These are phyloP conservation scores for Drosophila tropicalis DNA, from an alignment of 1,140 invertebrate genomes.

Conservation along the genomic window DNA sequence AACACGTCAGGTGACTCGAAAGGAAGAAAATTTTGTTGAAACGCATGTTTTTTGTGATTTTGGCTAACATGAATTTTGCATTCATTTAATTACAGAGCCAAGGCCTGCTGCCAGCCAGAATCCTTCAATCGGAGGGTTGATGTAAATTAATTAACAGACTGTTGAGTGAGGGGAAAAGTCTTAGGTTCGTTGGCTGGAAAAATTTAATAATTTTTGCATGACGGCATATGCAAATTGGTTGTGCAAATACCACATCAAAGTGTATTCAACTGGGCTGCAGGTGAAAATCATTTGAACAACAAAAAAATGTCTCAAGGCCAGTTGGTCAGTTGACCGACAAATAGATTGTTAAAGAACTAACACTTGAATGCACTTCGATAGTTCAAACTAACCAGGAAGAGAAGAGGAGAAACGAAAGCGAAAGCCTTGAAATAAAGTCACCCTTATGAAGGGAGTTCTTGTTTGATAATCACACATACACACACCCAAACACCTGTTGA, in stretches of 20 bases:
- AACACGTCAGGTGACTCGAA: conserved; percentile 62
- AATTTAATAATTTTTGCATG: conserved; percentile 79
- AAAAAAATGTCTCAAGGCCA: conserved; percentile 57
- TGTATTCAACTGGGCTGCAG: conserved; percentile 54
- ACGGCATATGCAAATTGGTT: conserved; percentile 76
- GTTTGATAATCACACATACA: conserved; percentile 3
- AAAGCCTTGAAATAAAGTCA: background rate
- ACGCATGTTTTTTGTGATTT: conserved; percentile 73
- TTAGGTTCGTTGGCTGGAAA: conserved; percentile 27
- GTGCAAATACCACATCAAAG: conserved; percentile 58
- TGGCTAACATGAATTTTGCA: conserved; percentile 74
- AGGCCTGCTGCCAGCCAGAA: background rate
- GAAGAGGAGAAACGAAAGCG: conserved; percentile 5
- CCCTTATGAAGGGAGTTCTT: conserved; percentile 2
- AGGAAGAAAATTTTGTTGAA: conserved; percentile 66
- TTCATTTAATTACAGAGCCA: conserved; percentile 73
- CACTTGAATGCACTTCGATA: conserved; percentile 66
- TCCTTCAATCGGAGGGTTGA: background rate
- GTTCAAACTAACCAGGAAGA: conserved; percentile 13
- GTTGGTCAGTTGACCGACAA: conserved; percentile 60
- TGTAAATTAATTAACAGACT: conserved; percentile 70
- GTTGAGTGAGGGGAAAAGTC: background rate
- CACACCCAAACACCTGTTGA: conserved; percentile 56
- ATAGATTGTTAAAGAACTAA: conserved; percentile 65
- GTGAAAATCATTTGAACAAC: conserved; percentile 41